A percentile compares a stretch with the other conserved stretches of the same genome.
These are phyloP conservation scores for Thera britannica DNA, from an alignment of 2,888 invertebrate genomes.

Conservation along the genomic window DNA sequence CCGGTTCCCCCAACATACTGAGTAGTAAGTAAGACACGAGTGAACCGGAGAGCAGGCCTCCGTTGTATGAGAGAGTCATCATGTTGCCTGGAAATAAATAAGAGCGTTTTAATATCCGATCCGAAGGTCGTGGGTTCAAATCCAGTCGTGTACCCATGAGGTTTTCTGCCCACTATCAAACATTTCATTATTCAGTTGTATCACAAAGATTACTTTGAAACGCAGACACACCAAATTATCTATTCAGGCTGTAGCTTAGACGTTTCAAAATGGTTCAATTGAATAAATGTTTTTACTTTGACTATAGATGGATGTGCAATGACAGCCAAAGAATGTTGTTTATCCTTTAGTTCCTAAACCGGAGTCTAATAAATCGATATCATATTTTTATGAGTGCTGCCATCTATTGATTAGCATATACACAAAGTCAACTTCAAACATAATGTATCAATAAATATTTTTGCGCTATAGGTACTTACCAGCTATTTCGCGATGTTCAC, in stretches of 20 bases:
- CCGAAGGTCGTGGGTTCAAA: not conserved
- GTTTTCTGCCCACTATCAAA: too few species aligned
- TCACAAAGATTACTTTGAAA: too few species aligned
- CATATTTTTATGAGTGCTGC: conserved; percentile 10
- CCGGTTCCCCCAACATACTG: conserved; percentile 84
- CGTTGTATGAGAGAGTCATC: conserved; percentile 96
- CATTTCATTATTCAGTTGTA: too few species aligned
- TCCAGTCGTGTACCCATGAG: too few species aligned
- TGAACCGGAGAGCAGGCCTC: conserved; percentile 93
- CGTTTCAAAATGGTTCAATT: too few species aligned
- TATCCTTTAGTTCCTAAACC: too few species aligned
- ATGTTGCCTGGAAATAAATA: conserved; percentile 88
- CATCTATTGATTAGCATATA: conserved; percentile 14
- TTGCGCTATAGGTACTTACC: conserved; percentile 79
- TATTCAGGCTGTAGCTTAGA: too few species aligned
- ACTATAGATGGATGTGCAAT: too few species aligned
- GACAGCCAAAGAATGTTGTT: too few species aligned
- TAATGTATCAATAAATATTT: not conserved
- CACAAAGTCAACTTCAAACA: not conserved
- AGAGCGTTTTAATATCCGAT: not conserved
- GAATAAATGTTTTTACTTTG: too few species aligned
- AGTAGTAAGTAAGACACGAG: conserved; percentile 92
- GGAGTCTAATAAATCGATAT: too few species aligned
- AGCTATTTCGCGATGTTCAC: conserved; percentile 94
- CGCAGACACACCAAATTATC: too few species aligned